These are phyloP conservation scores for Volucella inflata DNA, from an alignment of 2,888 invertebrate species.

Conservation along the genomic window DNA sequence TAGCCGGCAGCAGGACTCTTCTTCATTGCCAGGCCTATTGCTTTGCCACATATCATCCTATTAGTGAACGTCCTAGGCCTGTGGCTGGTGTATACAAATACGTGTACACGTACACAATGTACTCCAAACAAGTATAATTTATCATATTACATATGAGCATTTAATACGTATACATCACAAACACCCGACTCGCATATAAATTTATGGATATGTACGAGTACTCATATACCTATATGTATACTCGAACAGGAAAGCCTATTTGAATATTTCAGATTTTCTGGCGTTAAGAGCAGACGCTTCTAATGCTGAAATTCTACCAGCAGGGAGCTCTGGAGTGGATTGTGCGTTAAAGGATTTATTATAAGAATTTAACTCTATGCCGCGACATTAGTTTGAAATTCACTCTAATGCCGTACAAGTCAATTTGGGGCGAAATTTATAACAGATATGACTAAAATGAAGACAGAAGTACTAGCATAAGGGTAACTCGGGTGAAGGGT, in stretches of 20 bases:
- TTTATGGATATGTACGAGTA: not conserved
- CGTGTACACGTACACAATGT: not conserved
- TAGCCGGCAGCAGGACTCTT: not conserved
- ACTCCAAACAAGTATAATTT: slow-evolving; percentile 37
- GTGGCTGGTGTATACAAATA: not conserved
- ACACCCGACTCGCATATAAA: slow-evolving; percentile 31
- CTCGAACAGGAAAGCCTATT: slow-evolving; percentile 26
- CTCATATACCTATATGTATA: not conserved
- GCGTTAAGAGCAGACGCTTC: not conserved
- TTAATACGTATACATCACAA: slow-evolving; percentile 39
- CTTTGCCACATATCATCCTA: not conserved
- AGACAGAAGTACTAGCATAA: no score
- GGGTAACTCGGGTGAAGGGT: no score
- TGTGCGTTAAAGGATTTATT: slow-evolving; percentile 6
- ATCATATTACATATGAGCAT: slow-evolving; percentile 46
- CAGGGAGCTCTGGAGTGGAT: not conserved
- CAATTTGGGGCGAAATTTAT: no score
- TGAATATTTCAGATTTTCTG: slow-evolving; percentile 22
- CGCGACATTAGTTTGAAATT: not conserved
- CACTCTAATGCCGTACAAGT: not conserved
- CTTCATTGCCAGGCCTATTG: not conserved
- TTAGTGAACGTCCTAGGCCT: not conserved
- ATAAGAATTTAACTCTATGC: not conserved
- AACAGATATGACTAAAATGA: no score
- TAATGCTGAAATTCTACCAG: not conserved